These are phyloP conservation scores for Archocentrus centrarchus DNA, from an alignment of 2,113 vertebrate species.

Conservation along the genomic window DNA sequence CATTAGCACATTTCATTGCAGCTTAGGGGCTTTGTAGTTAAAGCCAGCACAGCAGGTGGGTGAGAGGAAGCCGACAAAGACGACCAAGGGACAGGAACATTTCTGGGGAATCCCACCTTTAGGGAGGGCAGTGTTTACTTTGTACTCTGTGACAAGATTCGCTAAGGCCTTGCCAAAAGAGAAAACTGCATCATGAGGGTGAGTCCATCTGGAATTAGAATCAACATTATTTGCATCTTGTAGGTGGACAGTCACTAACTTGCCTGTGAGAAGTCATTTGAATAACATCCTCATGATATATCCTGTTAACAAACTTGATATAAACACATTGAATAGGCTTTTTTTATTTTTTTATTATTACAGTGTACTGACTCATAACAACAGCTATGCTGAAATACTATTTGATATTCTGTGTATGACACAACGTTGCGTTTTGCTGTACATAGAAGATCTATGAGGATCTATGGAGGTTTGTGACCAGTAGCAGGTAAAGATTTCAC, in stretches of 20 bases:
- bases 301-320: neutral
- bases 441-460: neutral
- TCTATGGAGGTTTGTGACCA: neutral
- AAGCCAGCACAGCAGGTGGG: conserved; percentile 7
- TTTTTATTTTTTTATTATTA: neutral
- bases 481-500: neutral
- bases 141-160: conserved; percentile 5
- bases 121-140: conserved; percentile 18
- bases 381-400: neutral
- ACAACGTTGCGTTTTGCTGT: neutral
- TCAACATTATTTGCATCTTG: neutral
- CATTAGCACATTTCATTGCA: conserved; percentile 7
- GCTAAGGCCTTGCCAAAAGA: conserved; percentile 10
- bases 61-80: conserved; percentile 16
- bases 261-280: neutral
- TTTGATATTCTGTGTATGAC: neutral
- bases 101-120: conserved; percentile 24
- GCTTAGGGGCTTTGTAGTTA: neutral
- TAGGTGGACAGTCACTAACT: neutral
- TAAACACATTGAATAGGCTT: neutral
- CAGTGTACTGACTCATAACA: neutral
- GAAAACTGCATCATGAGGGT: conserved; percentile 72
- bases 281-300: neutral
- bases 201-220: conserved; percentile 47
- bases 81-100: conserved; percentile 4